phyloP scores from a whole-genome alignment of 2,797 vertebrate genomes.

The Acanthiza pusilla region DNA sequence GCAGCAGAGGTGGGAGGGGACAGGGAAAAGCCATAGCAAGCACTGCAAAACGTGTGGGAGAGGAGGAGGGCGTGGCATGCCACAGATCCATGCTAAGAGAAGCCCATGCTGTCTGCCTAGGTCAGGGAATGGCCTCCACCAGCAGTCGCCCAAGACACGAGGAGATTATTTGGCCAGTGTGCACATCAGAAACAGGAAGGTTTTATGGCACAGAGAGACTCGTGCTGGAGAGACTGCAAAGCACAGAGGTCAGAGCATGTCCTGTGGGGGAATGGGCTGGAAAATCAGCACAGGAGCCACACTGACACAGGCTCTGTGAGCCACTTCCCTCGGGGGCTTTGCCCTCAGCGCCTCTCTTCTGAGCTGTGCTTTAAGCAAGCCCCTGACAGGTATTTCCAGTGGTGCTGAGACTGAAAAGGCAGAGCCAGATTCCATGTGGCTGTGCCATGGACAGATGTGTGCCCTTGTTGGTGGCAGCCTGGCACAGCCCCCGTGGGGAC shows the following conservation, averaged over 20 bases:
- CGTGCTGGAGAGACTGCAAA: not conserved
- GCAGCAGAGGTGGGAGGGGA: not conserved
- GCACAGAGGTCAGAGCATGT: not conserved
- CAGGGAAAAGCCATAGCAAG: not conserved
- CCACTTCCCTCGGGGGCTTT: not conserved
- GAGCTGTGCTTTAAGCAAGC: not conserved
- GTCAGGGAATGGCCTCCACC: not conserved
- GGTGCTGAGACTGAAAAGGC: not conserved
- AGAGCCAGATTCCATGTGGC: not conserved
- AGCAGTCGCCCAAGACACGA: not conserved
- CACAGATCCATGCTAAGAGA: not conserved
- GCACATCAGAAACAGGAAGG: slow-evolving; percentile 23
- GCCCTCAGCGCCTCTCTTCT: not conserved
- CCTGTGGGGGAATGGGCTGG: not conserved
- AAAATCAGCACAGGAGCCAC: not conserved
- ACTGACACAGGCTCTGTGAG: not conserved
- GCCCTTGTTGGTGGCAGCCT: accelerated
- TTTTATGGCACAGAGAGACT: slow-evolving; percentile 61
- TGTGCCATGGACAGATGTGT: not conserved
- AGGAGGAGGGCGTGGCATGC: not conserved
- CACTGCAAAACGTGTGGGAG: not conserved
- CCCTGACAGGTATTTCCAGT: not conserved
- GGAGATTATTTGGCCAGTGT: slow-evolving; percentile 48
- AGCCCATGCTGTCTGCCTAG: not conserved
- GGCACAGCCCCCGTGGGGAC: accelerated